Conservation (phyloP, 2,888 invertebrate species). For the Pandemis heparana region DNA sequence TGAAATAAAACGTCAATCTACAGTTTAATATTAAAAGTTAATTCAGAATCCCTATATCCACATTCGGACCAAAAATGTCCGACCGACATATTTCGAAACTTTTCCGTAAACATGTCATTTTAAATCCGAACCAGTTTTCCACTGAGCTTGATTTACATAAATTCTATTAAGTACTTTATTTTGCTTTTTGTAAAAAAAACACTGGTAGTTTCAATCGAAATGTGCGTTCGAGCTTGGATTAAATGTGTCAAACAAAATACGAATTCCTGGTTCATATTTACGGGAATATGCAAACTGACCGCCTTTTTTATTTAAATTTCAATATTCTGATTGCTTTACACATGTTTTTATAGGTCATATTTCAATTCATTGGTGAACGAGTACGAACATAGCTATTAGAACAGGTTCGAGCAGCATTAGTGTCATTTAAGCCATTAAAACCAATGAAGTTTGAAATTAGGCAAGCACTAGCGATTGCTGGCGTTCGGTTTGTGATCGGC, state of each 20-base stretch:
- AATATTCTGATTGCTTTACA: neutral
- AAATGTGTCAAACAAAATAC: conserved; percentile 8
- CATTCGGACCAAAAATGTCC: neutral
- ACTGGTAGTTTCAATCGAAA: conserved; percentile 14
- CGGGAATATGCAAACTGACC: neutral
- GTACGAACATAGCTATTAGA: neutral
- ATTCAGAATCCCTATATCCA: conserved; percentile 3
- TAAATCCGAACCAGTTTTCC: conserved; percentile 9
- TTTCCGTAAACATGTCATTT: conserved; percentile 15
- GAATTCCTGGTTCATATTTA: neutral
- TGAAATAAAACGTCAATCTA: neutral
- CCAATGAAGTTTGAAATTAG: neutral
- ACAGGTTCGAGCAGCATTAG: neutral
- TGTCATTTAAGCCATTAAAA: neutral
- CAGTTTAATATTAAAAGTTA: conserved; percentile 9
- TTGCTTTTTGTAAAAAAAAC: conserved; percentile 11
- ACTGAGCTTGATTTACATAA: conserved; percentile 17
- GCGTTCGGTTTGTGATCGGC: neutral
- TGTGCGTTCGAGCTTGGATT: conserved; percentile 4
- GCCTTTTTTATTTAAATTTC: neutral
- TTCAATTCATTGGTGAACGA: too few species aligned
- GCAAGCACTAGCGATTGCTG: neutral
- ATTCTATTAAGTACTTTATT: conserved; percentile 10
- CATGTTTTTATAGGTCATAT: neutral
- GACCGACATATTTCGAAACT: conserved; percentile 1